Evolutionary conservation across 2,797 vertebrate genomes (phyloP), one percentile per base, ranked within the genome.

Genomic region (Pterois miles): DNA sequence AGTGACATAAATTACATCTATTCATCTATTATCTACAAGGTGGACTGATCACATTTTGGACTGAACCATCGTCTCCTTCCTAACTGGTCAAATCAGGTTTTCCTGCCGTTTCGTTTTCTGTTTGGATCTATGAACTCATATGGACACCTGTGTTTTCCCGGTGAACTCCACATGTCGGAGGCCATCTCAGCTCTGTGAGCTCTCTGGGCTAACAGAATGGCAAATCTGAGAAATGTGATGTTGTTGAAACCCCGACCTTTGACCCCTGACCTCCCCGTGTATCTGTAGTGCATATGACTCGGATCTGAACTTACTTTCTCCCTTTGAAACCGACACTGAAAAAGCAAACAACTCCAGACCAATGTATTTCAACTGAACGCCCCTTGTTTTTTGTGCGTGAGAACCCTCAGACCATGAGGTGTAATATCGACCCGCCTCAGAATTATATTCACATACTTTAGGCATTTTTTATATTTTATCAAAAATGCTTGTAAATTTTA

Each of bases 321-420:
- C 83, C 90, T 94, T 93, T 94, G 90, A 93, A 94, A 93, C 74
- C 54, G 62, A 88, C 88, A 84, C 83, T 88, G 67, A 90, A 90
- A 92, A 92, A 94, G 86, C 86, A 93, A 93, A 93, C 89, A 93
- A 78, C 69, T 69, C 52, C 66, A 23, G 72, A 85, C 69, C 29
- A 20, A 71, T 16, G 11, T 77, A 87, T 73, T 83, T 81, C 56
- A 69, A 76, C 72, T 80, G 48, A 59, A 83, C 60, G 66, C 40
- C 57, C 13, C 52, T 33, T 71, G 66, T 43, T 75, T 70, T 70
- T 78, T 78, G 62, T 67, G 56, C 52, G 11, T 67, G 76, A 63
- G 66, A 81, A 64, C 31, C 36, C 33, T 54, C 40, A 78, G 58
- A 72, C 20, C 20, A 27, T 46, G 57, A 68, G 31, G 29, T 53